phyloP scores from a whole-genome alignment of 2,888 invertebrate species.

The Yponomeuta sedellus region DNA sequence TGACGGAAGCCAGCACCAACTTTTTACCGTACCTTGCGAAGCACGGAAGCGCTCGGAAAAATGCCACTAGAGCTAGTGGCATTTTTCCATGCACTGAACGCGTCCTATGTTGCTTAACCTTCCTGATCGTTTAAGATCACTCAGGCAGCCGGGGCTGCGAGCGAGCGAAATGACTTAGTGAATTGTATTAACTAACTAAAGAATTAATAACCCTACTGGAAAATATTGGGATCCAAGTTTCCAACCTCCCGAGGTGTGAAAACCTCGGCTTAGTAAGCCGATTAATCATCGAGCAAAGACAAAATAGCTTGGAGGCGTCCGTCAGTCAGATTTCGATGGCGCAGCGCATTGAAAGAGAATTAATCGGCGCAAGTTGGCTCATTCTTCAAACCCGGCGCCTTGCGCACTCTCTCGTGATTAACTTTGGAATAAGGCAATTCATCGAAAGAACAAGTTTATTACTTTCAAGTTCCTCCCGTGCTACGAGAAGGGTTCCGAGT shows the following conservation, averaged over 20 bases:
- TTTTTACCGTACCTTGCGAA: no score
- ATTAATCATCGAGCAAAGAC: constrained; percentile 17
- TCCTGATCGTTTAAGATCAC: no score
- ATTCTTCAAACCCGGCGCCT: constrained; percentile 36
- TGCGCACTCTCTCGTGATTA: constrained; percentile 47
- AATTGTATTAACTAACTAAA: no score
- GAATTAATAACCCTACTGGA: neutral
- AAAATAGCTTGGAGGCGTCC: constrained; percentile 10
- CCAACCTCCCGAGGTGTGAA: neutral
- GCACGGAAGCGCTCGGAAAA: no score
- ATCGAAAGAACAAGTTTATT: constrained; percentile 63
- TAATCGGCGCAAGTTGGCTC: constrained; percentile 39
- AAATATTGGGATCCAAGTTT: neutral
- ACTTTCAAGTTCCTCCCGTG: constrained; percentile 46
- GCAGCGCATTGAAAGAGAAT: constrained; percentile 35
- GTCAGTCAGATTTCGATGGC: constrained; percentile 19
- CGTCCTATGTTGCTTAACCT: no score
- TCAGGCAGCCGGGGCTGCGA: no score
- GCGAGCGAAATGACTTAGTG: no score
- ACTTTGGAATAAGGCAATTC: constrained; percentile 59
- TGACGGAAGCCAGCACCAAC: no score
- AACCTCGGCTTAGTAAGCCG: neutral
- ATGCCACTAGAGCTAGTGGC: no score
- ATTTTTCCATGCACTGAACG: no score
- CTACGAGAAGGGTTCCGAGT: constrained; percentile 43